Percentiles rank a stretch among this genome's conserved stretches.
Conservation (phyloP, 2,888 invertebrate species). For the Acleris emargana region DNA sequence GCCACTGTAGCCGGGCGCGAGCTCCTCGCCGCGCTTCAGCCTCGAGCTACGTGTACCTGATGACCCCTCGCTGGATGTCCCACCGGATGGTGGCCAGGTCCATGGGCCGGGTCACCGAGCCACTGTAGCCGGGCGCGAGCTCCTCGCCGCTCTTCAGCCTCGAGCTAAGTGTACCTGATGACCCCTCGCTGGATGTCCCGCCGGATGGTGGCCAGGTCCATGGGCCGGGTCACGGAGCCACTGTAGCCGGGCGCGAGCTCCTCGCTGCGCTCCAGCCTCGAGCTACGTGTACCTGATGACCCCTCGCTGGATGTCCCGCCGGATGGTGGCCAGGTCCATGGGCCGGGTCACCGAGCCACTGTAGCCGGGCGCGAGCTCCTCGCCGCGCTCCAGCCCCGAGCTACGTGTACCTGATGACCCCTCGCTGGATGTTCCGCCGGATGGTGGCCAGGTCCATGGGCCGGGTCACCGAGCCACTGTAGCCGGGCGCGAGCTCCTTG, state of each 20-base stretch:
- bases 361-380: conserved; percentile 94
- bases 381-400: conserved; percentile 65
- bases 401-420: conserved; percentile 83
- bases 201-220: conserved; percentile 93
- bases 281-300: conserved; percentile 76
- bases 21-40: too few relatives aligned
- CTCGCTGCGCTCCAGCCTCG: conserved; percentile 76
- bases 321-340: conserved; percentile 93
- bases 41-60: too few relatives aligned
- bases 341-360: conserved; percentile 89
- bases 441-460: conserved; percentile 95
- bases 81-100: conserved; percentile 93
- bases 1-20: conserved; percentile 92
- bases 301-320: conserved; percentile 94
- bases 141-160: too few relatives aligned
- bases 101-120: conserved; percentile 92
- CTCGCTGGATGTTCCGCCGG: conserved; percentile 93
- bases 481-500: conserved; percentile 94
- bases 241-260: conserved; percentile 95
- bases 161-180: too few relatives aligned
- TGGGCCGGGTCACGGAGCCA: conserved; percentile 90
- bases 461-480: conserved; percentile 88
- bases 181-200: conserved; percentile 93
- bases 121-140: conserved; percentile 93
- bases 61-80: conserved; percentile 92